Base-by-base conservation (phyloP, 2,113 vertebrate genomes). In the Pachycephala philippinensis region DNA sequence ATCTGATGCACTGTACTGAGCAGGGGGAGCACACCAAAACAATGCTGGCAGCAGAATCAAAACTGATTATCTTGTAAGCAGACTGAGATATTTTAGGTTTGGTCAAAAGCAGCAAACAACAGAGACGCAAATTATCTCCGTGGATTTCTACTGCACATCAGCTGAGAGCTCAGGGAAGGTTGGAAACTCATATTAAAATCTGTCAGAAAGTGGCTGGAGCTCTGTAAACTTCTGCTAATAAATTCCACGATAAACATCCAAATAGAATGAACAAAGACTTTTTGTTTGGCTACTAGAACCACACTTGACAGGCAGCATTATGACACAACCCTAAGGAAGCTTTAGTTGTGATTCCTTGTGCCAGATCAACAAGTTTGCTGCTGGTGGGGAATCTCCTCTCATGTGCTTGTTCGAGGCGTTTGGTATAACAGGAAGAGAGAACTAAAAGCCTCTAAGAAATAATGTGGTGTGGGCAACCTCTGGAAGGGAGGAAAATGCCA, bases 371-470 rank as follows among this genome's bases (percentile, higher is more conserved):
- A 2, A 3, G 22, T 49, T 63, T 80, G 79, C 57, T 80, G 70
- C 71, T 52, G 70, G 19, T 54, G n/a, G 15, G 37, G 50, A 61
- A 61, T 30, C 59, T 49, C 64, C 15, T 54, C 49, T 10, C 1
- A 1, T 1, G 1, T 15, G 39, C 30, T 37, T 28, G 30, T 24
- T 66, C 0, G 3, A 70, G 35, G 35, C 3, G 10, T 15, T 59
- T 18, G 37, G 23, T 49, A 3, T 2, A 57, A 72, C 0, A 52
- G 35, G 22, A 84, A 59, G 31, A 45, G 53, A 66, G 53, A 63
- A 69, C 13, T 15, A 56, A 92, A 72, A 8, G 10, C 22, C 45
- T 44, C 24, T 28, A 56, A 79, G 72, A 75, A 91, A 82, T 42
- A 66, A 59, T 2, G 15, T 40, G 60, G 35, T 54, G 39, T 54